Percentiles rank a stretch among this genome's conserved stretches.
These are phyloP conservation scores for Ashinkailepas kermadecensis DNA, from an alignment of 2,888 invertebrate species.

Conservation along the genomic window DNA sequence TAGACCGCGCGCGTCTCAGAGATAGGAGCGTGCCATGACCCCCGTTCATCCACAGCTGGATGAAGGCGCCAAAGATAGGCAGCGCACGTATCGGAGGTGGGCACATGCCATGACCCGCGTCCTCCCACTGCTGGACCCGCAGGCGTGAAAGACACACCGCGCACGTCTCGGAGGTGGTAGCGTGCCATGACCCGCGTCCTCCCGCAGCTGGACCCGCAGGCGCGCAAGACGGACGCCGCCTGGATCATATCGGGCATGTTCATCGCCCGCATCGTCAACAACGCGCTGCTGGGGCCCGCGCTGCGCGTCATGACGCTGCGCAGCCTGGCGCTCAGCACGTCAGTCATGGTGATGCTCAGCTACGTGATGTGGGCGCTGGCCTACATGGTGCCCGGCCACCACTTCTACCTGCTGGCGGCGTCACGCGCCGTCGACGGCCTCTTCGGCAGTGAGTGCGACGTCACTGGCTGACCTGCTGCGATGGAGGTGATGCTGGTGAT, in stretches of 20 bases:
- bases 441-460: conserved; percentile 4
- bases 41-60: too few relatives aligned
- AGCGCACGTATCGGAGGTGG: too few relatives aligned
- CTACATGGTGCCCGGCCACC: background rate
- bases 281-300: conserved; percentile 19
- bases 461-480: background rate
- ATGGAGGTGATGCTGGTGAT: background rate
- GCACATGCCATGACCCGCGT: too few relatives aligned
- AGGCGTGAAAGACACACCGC: background rate
- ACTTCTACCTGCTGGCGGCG: conserved; percentile 8
- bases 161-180: too few relatives aligned
- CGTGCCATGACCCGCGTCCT: too few relatives aligned
- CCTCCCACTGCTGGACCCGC: background rate
- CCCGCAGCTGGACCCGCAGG: background rate
- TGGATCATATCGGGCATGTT: conserved; percentile 23
- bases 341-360: conserved; percentile 4
- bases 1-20: too few relatives aligned
- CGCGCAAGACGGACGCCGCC: conserved; percentile 6
- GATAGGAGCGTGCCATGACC: too few relatives aligned
- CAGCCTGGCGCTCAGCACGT: conserved; percentile 8
- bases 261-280: conserved; percentile 20
- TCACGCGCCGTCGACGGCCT: conserved; percentile 13
- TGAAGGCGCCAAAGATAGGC: too few relatives aligned
- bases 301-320: conserved; percentile 11
- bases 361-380: conserved; percentile 15